Percentiles rank a stretch among this genome's conserved stretches.
Conservation (phyloP, 2,888 invertebrate genomes). For the Seira ritae region DNA sequence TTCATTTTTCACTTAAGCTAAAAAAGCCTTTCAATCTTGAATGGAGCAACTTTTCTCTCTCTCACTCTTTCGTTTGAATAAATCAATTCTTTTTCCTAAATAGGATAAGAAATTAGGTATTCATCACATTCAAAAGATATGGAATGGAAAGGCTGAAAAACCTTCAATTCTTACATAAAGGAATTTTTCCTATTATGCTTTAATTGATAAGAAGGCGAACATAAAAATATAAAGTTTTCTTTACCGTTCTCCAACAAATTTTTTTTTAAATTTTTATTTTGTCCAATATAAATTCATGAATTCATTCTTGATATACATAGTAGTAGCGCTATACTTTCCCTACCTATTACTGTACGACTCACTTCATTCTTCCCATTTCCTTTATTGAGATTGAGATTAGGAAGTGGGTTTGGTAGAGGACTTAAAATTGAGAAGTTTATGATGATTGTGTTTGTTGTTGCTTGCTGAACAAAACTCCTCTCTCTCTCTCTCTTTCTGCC, state of each 20-base stretch:
- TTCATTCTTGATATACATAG: not conserved
- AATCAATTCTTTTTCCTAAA: constrained; percentile 10
- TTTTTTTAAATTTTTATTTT: not conserved
- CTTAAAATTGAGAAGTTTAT: constrained; percentile 45
- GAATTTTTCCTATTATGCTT: not conserved
- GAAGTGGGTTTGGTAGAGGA: not conserved
- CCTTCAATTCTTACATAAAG: not conserved
- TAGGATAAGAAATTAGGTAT: constrained; percentile 3
- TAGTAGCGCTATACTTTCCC: too few species aligned
- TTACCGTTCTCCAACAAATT: not conserved
- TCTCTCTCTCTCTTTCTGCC: not conserved
- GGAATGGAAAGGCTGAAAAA: not conserved
- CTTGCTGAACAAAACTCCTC: constrained; percentile 6
- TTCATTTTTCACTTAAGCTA: constrained; percentile 6
- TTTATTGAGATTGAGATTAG: not conserved
- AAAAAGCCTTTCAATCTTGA: not conserved
- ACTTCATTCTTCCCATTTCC: not conserved
- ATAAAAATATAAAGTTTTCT: not conserved
- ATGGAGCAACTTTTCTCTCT: not conserved
- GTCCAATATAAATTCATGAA: constrained; percentile 2
- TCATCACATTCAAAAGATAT: not conserved
- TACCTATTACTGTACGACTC: not conserved
- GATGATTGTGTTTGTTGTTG: constrained; percentile 38
- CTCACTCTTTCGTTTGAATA: not conserved
- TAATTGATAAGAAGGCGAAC: constrained; percentile 7